Base-by-base conservation (phyloP, 1,140 invertebrate species). In the Cyclina sinensis region DNA sequence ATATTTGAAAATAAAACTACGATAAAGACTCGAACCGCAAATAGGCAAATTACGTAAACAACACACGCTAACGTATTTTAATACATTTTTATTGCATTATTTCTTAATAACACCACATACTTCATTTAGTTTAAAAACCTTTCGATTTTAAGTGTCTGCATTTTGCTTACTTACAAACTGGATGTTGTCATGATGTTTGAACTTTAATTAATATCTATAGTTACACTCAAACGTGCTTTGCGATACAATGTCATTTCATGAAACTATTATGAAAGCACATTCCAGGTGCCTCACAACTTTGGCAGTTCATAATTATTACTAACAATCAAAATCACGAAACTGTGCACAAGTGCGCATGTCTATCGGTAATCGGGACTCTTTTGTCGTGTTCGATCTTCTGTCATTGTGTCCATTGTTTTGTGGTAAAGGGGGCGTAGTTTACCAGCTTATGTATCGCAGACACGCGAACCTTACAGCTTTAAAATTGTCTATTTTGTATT, bases 381-480 rank as follows among this genome's bases (percentile, higher is more conserved):
- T 27, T 62, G 57, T 27, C 2, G 24, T 62, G 18, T n/a, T 62
- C 24, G 57, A 62, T 62, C 57, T 62, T 27, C n/a, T 27, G 57
- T n/a, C n/a, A 62, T 62, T 62, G 57, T 62, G 24, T 9, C 1
- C n/a, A 62, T 62, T 62, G 57, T 62, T 62, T 62, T 24, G 24
- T 62, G 57, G 57, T n/a, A 62, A 62, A 62, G 57, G 24, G 57
- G 57, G 57, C 57, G 57, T 62, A 62, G 57, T 62, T 62, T 62
- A 4, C 7, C 18, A n/a, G 5, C 57, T 24, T 62, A 62, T 62
- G 24, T 1, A 0, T 27, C 18, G 1, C 9, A 62, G 7, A 27
- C 57, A 62, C 57, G 57, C 57, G 27, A 62, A 27, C 24, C 5
- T 62, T 62, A 27, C 24, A 5, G n/a, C 5, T 62, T 62, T 62